phyloP scores from a whole-genome alignment of 2,113 vertebrate genomes.

The Malurus elegans region DNA sequence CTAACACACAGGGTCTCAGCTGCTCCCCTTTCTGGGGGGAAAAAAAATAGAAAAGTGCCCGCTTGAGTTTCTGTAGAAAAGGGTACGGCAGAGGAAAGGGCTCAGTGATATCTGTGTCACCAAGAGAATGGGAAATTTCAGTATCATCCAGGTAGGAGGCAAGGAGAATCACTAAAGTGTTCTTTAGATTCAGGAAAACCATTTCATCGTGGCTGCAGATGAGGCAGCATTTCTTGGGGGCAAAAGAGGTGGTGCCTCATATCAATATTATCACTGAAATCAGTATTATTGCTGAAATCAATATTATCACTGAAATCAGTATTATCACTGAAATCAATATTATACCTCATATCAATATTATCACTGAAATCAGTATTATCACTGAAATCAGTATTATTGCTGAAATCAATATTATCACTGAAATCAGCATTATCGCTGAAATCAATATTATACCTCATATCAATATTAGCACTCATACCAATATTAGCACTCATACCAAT shows the following conservation, averaged over 20 bases:
- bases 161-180: not conserved
- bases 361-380: too few species aligned
- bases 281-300: too few species aligned
- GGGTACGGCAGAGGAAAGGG: not conserved
- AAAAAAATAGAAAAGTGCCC: not conserved
- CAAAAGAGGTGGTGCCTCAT: not conserved
- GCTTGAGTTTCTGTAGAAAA: not conserved
- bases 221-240: not conserved
- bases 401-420: too few species aligned
- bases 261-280: not conserved
- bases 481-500: too few species aligned
- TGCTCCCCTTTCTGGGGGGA: not conserved
- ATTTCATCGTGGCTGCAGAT: not conserved
- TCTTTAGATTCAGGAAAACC: not conserved
- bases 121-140: not conserved
- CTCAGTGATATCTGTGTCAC: not conserved
- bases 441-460: too few species aligned
- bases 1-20: not conserved
- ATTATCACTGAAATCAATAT: too few species aligned
- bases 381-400: too few species aligned
- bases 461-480: too few species aligned
- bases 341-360: too few species aligned
- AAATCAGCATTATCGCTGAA: too few species aligned
- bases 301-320: too few species aligned
- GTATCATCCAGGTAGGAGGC: not conserved